Percentiles rank a stretch among this genome's conserved stretches.
These are phyloP conservation scores for Notothenia rossii DNA, from an alignment of 2,113 vertebrate genomes.

Conservation along the genomic window DNA sequence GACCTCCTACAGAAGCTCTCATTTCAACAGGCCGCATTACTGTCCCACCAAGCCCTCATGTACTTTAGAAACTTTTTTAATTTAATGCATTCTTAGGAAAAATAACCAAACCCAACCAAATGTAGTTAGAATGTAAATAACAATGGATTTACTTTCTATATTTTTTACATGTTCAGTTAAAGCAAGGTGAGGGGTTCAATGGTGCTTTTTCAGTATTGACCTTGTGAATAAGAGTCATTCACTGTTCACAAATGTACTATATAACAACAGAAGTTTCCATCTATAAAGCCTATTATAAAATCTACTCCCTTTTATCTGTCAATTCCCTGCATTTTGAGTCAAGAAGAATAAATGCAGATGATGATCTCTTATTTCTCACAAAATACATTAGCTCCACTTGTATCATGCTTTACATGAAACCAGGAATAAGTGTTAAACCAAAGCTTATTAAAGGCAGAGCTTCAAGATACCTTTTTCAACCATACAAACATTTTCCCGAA, in stretches of 20 bases:
- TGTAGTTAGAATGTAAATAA: too few species aligned
- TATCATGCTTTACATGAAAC: not conserved
- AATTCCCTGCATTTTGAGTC: not conserved
- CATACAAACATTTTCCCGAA: not conserved
- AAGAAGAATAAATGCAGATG: not conserved
- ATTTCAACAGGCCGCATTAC: conserved; percentile 4
- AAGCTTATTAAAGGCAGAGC: not conserved
- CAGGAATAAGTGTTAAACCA: not conserved
- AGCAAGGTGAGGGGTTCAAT: conserved; percentile 6
- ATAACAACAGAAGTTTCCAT: not conserved
- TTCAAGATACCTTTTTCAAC: not conserved
- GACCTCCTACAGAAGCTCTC: conserved; percentile 10
- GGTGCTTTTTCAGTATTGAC: conserved; percentile 11
- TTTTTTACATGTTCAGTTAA: conserved; percentile 9
- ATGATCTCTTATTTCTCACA: not conserved
- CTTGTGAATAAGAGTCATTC: conserved; percentile 27
- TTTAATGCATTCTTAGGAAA: not conserved
- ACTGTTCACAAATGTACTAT: not conserved
- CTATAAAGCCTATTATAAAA: not conserved
- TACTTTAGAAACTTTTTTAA: not conserved
- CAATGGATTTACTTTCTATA: not conserved
- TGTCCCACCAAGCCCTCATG: not conserved
- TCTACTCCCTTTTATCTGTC: not conserved
- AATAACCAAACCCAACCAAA: not conserved
- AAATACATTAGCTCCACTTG: not conserved